Conservation (phyloP, 2,888 invertebrate species). For the Celastrina argiolus region DNA sequence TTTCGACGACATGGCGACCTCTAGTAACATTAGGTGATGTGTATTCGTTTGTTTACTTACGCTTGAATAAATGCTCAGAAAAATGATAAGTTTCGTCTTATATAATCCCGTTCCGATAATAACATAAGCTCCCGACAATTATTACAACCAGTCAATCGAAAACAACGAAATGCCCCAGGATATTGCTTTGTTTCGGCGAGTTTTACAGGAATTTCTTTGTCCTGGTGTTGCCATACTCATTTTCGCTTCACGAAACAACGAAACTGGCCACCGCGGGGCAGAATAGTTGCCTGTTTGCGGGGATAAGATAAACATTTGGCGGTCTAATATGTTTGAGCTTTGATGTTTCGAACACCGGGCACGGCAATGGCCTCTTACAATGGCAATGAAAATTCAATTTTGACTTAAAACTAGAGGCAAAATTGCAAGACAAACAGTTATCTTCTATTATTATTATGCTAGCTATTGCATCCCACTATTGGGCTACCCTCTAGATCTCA, state of each 20-base stretch:
- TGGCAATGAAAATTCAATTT: not conserved
- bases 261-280: not conserved
- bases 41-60: not conserved
- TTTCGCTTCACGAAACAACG: constrained; percentile 6
- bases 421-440: too few relatives aligned
- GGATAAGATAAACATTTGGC: constrained; percentile 17
- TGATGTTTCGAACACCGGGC: not conserved
- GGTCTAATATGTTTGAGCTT: not conserved
- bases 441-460: too few relatives aligned
- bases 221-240: not conserved
- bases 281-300: not conserved
- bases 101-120: not conserved
- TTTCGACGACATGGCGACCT: too few relatives aligned
- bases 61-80: not conserved
- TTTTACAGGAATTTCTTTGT: not conserved
- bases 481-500: too few relatives aligned
- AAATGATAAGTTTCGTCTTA: not conserved
- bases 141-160: not conserved
- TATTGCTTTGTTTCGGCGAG: not conserved
- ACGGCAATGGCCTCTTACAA: not conserved
- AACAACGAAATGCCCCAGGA: not conserved
- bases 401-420: not conserved
- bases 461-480: too few relatives aligned
- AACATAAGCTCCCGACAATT: constrained; percentile 4
- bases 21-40: too few relatives aligned